Base-by-base conservation (phyloP, 1,140 invertebrate genomes). In the Drosophila santomea region DNA sequence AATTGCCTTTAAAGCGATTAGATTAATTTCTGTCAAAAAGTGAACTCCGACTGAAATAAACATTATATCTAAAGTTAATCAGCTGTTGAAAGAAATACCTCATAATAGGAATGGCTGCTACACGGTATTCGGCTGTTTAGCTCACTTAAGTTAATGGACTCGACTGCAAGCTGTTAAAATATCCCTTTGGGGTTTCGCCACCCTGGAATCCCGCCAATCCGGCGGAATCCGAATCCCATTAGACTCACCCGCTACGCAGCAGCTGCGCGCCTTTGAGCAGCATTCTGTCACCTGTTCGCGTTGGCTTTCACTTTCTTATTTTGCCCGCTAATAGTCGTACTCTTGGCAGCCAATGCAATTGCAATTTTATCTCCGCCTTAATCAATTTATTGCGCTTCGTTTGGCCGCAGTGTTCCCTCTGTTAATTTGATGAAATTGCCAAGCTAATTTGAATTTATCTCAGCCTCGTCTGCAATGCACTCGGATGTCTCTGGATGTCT, bases 181-280 rank as follows among this genome's bases (percentile, higher is more conserved):
- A 36, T 17, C 35, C 10, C 52, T 14, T 14, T 28, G 59, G 6
- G 41, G 54, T 17, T 47, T 20, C 12, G 36, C 35, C 58, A 48
- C 35, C 63, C 11, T 14, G 35, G 25, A 66, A 48, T 32, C 10
- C 25, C 63, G 15, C 43, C 23, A 66, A 64, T 41, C 43, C 35
- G 43, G 2, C 43, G 12, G 11, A 60, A 60, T 60, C 23, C 43
- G 14, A 63, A 60, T 60, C 23, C 38, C 45, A 48, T 14, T 43
- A 51, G 43, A 85, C 84, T 89, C 52, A 89, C 84, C 84, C 80
- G 78, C 64, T 54, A 60, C 80, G 66, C 54, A 89, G 62, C 62
- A 89, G 52, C 52, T 85, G 84, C 10, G 84, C 71, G 67, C 85
- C 84, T 78, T 80, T 90, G 43, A 90, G 52, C 52, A 89, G 58